Conservation (phyloP, 37 sponge, comb jelly and placozoan species). For the Ianthella basta region DNA sequence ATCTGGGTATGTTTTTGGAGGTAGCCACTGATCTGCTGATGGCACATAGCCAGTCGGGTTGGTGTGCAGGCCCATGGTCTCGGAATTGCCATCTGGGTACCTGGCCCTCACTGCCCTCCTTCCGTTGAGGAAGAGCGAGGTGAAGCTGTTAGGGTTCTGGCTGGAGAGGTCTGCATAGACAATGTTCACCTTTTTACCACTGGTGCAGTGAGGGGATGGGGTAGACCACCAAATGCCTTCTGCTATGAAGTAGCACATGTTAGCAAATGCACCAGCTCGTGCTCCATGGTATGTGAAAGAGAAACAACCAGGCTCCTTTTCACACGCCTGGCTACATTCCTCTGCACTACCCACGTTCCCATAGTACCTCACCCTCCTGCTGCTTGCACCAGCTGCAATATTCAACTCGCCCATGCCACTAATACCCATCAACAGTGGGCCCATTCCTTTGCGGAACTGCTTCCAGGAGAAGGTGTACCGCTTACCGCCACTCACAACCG, state of each 20-base stretch:
- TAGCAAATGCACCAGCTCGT: conserved; percentile 31
- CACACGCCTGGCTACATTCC: conserved; percentile 35
- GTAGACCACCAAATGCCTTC: conserved; percentile 46
- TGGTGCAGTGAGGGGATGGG: conserved; percentile 9
- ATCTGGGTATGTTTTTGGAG: conserved; percentile 30
- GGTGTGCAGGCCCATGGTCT: conserved; percentile 53
- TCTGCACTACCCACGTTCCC: conserved; percentile 27
- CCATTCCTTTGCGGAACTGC: conserved; percentile 27
- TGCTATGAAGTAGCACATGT: conserved; percentile 45
- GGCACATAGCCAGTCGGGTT: conserved; percentile 60
- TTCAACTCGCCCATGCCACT: conserved; percentile 7
- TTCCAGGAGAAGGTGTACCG: conserved; percentile 49
- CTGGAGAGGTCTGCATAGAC: conserved; percentile 51
- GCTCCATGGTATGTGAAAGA: conserved; percentile 42
- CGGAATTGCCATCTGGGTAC: conserved; percentile 62
- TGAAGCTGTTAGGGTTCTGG: conserved; percentile 42
- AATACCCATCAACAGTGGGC: conserved; percentile 27
- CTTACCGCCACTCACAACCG: conserved; percentile 60
- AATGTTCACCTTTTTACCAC: conserved; percentile 49
- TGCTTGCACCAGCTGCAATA: neutral
- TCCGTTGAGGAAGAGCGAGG: conserved; percentile 41
- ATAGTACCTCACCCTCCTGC: neutral
- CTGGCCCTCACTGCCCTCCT: conserved; percentile 57
- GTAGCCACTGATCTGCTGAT: conserved; percentile 34
- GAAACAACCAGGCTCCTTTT: conserved; percentile 31